Conservation (phyloP, 2,113 vertebrate species). For the Psilopsiagon aymara region DNA sequence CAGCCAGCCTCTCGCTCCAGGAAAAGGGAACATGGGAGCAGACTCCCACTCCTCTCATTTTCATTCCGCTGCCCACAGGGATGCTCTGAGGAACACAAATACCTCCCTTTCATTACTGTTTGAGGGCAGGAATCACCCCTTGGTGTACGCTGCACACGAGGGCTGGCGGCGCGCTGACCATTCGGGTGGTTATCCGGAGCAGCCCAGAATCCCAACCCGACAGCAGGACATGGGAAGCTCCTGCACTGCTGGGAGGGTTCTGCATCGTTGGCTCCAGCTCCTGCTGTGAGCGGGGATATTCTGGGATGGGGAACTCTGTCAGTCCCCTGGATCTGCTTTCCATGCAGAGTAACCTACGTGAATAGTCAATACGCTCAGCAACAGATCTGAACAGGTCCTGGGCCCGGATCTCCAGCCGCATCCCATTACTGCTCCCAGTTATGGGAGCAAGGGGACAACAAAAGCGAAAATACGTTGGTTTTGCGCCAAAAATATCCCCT, state of each 20-base stretch:
- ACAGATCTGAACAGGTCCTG: not conserved
- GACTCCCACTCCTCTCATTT: not conserved
- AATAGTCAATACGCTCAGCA: not conserved
- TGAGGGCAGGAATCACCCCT: not conserved
- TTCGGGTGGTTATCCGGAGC: not conserved
- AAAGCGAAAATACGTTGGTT: not conserved
- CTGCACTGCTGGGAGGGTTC: not conserved
- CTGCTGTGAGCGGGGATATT: not conserved
- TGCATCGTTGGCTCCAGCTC: not conserved
- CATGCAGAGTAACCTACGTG: not conserved
- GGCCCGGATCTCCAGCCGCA: not conserved
- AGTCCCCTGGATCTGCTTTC: not conserved
- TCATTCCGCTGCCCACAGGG: not conserved
- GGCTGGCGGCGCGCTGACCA: not conserved
- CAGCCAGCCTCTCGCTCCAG: not conserved
- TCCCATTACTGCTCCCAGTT: not conserved
- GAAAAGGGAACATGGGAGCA: not conserved
- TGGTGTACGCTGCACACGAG: not conserved
- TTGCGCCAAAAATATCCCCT: not conserved
- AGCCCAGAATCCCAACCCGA: not conserved
- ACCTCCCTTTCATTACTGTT: not conserved
- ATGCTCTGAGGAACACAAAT: not conserved
- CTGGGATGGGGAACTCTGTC: not conserved
- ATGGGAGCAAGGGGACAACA: not conserved
- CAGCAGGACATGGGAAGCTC: slow-evolving; percentile 14